Evolutionary conservation across 2,888 invertebrate genomes (phyloP).

Genomic region (Himalopsyche japonica): DNA sequence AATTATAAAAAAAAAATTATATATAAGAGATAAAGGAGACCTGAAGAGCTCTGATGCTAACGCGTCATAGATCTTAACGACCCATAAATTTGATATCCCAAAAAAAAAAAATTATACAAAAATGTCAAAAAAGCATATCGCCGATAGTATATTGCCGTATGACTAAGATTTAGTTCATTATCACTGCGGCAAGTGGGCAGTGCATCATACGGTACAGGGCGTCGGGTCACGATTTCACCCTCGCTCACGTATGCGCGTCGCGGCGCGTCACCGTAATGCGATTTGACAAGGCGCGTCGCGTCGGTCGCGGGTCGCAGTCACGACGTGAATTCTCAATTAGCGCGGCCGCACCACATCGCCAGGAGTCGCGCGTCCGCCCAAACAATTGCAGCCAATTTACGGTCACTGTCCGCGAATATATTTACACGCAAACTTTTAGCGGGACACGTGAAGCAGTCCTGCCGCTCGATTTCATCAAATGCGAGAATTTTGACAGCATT

Average conservation of each 20-base stretch:
- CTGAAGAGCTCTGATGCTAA: too few relatives aligned
- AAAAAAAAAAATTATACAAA: too few relatives aligned
- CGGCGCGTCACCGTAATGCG: constrained; percentile 22
- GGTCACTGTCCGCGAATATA: not conserved
- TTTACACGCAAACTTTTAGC: not conserved
- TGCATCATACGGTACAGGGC: not conserved
- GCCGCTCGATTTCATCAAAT: not conserved
- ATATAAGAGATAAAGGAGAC: too few relatives aligned
- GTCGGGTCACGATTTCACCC: not conserved
- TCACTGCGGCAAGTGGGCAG: not conserved
- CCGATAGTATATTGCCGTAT: too few relatives aligned
- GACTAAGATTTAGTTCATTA: not conserved
- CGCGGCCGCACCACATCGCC: not conserved
- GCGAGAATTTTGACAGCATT: not conserved
- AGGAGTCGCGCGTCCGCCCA: not conserved
- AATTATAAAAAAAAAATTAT: too few relatives aligned
- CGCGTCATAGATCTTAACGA: too few relatives aligned
- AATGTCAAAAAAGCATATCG: too few relatives aligned
- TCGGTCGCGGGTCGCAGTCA: not conserved
- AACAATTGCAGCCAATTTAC: not conserved
- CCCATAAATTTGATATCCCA: too few relatives aligned
- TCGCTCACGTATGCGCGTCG: constrained; percentile 18
- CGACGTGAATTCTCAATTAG: constrained; percentile 9
- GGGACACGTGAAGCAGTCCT: not conserved
- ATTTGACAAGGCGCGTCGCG: constrained; percentile 27